These are phyloP conservation scores for Lasioglossum malachurum DNA, from an alignment of 2,888 invertebrate species.

Conservation along the genomic window DNA sequence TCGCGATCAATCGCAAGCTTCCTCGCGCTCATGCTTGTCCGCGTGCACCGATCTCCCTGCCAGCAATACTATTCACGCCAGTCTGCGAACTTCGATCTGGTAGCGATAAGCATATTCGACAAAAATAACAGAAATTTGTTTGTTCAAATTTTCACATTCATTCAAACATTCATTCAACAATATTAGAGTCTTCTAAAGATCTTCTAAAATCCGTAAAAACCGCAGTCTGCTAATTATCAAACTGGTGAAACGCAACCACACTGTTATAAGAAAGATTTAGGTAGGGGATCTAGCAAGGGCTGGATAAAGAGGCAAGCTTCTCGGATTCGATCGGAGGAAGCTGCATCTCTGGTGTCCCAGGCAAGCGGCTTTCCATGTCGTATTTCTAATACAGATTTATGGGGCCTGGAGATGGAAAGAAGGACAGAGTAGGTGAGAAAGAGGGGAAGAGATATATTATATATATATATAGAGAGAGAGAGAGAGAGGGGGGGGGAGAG, in stretches of 20 bases:
- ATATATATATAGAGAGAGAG: not conserved
- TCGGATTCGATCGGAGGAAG: not conserved
- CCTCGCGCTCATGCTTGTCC: not conserved
- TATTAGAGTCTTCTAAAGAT: too few relatives aligned
- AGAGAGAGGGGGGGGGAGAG: too few relatives aligned
- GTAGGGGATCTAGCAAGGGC: not conserved
- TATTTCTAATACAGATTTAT: slow-evolving; percentile 33
- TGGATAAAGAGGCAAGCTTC: not conserved
- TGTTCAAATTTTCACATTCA: too few relatives aligned
- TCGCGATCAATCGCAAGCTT: not conserved
- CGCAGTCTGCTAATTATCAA: not conserved
- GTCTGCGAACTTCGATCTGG: not conserved
- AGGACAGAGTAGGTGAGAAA: not conserved
- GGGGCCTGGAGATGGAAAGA: not conserved
- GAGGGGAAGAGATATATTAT: not conserved
- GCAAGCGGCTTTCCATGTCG: slow-evolving; percentile 10
- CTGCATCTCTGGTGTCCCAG: not conserved
- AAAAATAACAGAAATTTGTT: too few relatives aligned
- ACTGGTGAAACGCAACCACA: not conserved
- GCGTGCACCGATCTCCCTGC: not conserved
- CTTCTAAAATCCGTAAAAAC: too few relatives aligned
- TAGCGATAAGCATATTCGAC: not conserved
- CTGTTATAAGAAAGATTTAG: not conserved
- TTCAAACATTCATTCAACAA: too few relatives aligned
- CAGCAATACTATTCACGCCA: not conserved